Evolutionary conservation across 2,113 vertebrate genomes (phyloP), one percentile per base, ranked within the genome.

Genomic region (Raja brachyura): DNA sequence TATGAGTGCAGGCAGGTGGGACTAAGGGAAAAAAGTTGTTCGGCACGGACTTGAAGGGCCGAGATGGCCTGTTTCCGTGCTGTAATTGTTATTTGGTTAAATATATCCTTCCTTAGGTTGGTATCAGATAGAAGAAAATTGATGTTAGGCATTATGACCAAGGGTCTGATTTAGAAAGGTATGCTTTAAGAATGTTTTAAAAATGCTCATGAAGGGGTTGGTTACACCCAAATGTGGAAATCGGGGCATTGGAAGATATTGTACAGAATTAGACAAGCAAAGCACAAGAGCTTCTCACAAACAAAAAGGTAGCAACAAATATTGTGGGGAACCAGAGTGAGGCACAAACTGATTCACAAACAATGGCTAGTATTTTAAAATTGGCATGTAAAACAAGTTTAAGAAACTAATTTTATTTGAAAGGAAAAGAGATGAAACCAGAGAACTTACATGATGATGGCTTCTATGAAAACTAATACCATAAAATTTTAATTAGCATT

Each of bases 401-500:
- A 73, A 22, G 18, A 73, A 20, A 16, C 70, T 73, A 16, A 73
- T 16, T 73, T 73, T 73, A 7, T 28, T 61, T 59, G 56, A 5
- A 56, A 25, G 79, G 13, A 7, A 59, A n/a, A 31, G 59, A 28
- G 56, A 63, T n/a, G n/a, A 61, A 16, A 63, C 63, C 63, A n/a
- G 25, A 59, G 9, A 10, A 22, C 9, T 28, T 22, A 54, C 28
- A 28, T 59, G n/a, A 61, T 86, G 59, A 63, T 61, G 81, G 48
- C 25, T 28, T 59, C 59, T 28, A 59, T 86, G 61, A 63, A 86
- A 86, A 18, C 28, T 6, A 18, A 61, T 61, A 86, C 28, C 54
- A 61, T 86, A 31, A 63, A 59, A 63, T 86, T 63, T 63, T 63
- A 86, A 86, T 63, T 86, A 28, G 61, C 59, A 86, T 86, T 86